Conservation (phyloP, 2,888 invertebrate species). For the Leptogaster cylindrica region DNA sequence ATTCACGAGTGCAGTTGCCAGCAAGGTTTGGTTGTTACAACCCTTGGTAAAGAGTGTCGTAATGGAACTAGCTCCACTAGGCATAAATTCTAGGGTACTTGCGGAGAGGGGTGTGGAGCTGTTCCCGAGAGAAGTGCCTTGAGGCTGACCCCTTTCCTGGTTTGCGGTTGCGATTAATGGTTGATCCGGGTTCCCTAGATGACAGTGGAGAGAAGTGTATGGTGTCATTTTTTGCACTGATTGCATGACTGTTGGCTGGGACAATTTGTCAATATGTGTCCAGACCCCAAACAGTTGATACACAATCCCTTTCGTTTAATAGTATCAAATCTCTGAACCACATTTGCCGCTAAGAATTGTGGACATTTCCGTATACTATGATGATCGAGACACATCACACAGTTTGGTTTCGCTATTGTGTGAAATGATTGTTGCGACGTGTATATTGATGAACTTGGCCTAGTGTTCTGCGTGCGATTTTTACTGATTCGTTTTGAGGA, state of each 20-base stretch:
- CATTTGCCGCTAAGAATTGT: background rate
- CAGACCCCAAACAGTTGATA: conserved; percentile 5
- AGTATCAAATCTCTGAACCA: background rate
- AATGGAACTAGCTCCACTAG: background rate
- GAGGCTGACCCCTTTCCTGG: no score
- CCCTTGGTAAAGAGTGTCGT: background rate
- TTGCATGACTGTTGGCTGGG: background rate
- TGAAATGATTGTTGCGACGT: background rate
- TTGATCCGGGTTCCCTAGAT: background rate
- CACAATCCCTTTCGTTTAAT: background rate
- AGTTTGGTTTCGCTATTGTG: background rate
- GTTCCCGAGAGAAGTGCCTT: no score
- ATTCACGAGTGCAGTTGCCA: background rate
- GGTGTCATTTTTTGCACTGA: background rate
- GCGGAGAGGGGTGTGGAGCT: background rate
- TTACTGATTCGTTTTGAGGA: no score
- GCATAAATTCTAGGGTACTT: background rate
- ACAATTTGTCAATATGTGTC: background rate
- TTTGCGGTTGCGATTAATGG: background rate
- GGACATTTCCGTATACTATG: background rate
- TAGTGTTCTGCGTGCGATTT: no score
- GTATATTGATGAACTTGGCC: background rate
- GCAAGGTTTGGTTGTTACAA: background rate
- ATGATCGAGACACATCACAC: background rate
- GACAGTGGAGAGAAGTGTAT: background rate